A percentile compares a stretch with the other conserved stretches of the same genome.
These are phyloP conservation scores for Tamias sibiricus DNA, from an alignment of 2,113 vertebrate genomes.

Conservation along the genomic window DNA sequence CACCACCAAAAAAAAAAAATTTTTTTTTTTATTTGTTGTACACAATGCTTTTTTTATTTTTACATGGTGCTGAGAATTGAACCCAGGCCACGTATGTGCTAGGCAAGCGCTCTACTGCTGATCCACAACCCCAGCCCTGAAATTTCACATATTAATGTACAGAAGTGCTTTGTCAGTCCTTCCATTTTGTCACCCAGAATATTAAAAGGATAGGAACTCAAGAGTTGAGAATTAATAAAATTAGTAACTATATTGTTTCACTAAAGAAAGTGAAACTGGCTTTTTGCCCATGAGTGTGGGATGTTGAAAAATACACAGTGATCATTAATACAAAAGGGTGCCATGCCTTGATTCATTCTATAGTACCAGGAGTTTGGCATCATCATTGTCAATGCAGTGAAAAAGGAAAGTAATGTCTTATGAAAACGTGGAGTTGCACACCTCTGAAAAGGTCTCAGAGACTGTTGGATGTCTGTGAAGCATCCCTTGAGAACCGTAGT, in stretches of 20 bases:
- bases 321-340: background rate
- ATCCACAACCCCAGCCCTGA: too few species aligned
- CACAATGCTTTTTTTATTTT: too few species aligned
- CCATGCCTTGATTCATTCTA: background rate
- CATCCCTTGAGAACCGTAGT: background rate
- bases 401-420: background rate
- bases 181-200: background rate
- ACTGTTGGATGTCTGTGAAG: background rate
- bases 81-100: too few species aligned
- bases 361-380: background rate
- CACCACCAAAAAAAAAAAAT: too few species aligned
- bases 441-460: background rate
- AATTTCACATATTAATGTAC: background rate
- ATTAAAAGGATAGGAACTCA: slow-evolving; percentile 5
- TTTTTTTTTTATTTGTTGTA: too few species aligned
- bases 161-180: background rate
- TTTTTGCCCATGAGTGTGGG: rapidly evolving
- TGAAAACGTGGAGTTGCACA: background rate
- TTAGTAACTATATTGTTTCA: background rate
- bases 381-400: background rate
- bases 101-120: too few species aligned
- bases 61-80: too few species aligned
- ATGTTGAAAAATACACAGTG: background rate
- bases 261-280: background rate
- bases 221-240: background rate